These are phyloP conservation scores for Scyliorhinus canicula DNA, from an alignment of 2,797 vertebrate species.

Conservation along the genomic window DNA sequence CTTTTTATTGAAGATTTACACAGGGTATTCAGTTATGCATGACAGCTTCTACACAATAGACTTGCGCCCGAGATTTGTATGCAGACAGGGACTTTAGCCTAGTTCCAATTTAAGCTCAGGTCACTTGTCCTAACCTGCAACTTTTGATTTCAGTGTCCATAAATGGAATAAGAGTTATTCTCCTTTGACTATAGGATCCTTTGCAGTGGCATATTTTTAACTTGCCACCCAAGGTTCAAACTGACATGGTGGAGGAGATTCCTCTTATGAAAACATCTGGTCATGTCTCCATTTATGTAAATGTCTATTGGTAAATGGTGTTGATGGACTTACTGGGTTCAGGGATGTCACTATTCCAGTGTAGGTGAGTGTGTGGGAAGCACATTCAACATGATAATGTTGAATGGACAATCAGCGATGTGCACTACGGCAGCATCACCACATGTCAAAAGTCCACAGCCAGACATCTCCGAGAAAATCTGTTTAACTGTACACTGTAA, in stretches of 20 bases:
- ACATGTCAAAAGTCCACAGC: not conserved
- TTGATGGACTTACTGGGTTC: not conserved
- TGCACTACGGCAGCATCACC: not conserved
- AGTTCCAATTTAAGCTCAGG: not conserved
- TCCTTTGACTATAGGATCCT: not conserved
- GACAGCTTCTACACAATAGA: conserved; percentile 5
- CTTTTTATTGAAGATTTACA: conserved; percentile 26
- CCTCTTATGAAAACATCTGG: not conserved
- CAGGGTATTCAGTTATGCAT: conserved; percentile 5
- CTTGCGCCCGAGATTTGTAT: not conserved
- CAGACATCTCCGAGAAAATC: not conserved
- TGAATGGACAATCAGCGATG: not conserved
- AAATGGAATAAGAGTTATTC: not conserved
- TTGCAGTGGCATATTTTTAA: not conserved
- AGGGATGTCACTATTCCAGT: not conserved
- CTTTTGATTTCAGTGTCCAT: not conserved
- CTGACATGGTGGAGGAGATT: too few relatives aligned
- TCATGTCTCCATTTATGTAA: not conserved
- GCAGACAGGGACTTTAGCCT: not conserved
- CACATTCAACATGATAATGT: not conserved
- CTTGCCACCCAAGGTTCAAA: not conserved
- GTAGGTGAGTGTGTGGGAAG: not conserved
- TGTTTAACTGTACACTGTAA: not conserved
- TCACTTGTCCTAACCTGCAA: not conserved
- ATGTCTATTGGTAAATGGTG: not conserved